phyloP scores from a whole-genome alignment of 2,888 invertebrate species.

The Agrotis exclamationis region DNA sequence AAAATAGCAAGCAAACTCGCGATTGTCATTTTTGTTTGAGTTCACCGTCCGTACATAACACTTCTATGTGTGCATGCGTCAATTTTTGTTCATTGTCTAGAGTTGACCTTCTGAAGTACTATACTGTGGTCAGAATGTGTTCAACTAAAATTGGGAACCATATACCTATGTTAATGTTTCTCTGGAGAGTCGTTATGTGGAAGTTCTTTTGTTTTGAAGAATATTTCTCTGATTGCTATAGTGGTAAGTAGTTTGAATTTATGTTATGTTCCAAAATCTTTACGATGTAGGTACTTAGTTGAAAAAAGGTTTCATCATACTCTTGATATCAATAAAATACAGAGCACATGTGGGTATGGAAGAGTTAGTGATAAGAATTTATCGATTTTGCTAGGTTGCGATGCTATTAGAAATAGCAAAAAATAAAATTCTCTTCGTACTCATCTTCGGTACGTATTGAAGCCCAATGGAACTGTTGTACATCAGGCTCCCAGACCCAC shows the following conservation, averaged over 20 bases:
- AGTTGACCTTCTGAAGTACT: not conserved
- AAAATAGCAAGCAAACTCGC: not conserved
- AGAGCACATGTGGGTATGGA: no score
- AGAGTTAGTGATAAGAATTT: no score
- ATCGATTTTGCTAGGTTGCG: no score
- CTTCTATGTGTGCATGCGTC: not conserved
- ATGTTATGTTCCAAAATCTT: not conserved
- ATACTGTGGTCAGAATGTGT: slow-evolving; percentile 7
- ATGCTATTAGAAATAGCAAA: no score
- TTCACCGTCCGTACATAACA: not conserved
- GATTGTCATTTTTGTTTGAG: not conserved
- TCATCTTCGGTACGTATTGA: no score
- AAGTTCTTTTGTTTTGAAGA: slow-evolving; percentile 44
- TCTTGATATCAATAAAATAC: no score
- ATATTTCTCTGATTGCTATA: slow-evolving; percentile 36
- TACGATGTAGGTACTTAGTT: not conserved
- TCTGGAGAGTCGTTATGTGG: slow-evolving; percentile 30
- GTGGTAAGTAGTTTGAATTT: not conserved
- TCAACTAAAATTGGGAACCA: slow-evolving; percentile 31
- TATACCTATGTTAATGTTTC: slow-evolving; percentile 42
- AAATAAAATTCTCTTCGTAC: no score
- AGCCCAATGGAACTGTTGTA: no score
- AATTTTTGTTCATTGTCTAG: not conserved
- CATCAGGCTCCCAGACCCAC: no score
- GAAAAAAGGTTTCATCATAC: not conserved